phyloP scores from a whole-genome alignment of 2,797 vertebrate species.

The Sebastes oblongus region DNA sequence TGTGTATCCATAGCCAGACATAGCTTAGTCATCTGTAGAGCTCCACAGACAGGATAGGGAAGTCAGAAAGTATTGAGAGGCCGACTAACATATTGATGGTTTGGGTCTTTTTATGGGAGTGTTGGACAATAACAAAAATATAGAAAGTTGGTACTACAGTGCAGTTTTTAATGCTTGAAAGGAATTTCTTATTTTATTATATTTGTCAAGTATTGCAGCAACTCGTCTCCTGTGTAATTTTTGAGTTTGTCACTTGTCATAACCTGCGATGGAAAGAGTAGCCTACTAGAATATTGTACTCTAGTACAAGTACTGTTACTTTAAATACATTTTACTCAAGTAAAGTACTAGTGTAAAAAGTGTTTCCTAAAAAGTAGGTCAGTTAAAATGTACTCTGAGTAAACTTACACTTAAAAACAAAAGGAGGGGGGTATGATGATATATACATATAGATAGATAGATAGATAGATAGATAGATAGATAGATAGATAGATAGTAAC shows the following conservation, averaged over 20 bases:
- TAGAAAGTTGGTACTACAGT: neutral
- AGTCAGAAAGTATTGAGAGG: neutral
- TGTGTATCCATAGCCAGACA: neutral
- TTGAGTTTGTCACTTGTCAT: neutral
- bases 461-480: too few relatives aligned
- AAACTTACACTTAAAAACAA: too few relatives aligned
- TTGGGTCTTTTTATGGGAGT: neutral
- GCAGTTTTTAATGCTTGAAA: neutral
- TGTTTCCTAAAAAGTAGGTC: neutral
- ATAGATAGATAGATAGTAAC: too few relatives aligned
- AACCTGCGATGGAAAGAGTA: neutral
- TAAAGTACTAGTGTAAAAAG: neutral
- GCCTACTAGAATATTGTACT: neutral
- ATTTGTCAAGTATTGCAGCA: neutral
- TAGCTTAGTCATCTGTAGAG: neutral
- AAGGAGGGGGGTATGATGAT: neutral
- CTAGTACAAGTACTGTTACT: neutral
- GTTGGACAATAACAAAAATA: neutral
- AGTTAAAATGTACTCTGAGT: neutral
- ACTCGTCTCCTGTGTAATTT: neutral
- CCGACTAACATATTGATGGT: too few relatives aligned
- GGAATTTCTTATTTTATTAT: neutral
- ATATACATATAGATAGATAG: neutral
- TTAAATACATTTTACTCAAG: too few relatives aligned
- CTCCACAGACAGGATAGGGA: neutral